Percentiles rank a stretch among this genome's conserved stretches.
These are phyloP conservation scores for Myotis davidii DNA, from an alignment of 2,113 vertebrate species.

Conservation along the genomic window DNA sequence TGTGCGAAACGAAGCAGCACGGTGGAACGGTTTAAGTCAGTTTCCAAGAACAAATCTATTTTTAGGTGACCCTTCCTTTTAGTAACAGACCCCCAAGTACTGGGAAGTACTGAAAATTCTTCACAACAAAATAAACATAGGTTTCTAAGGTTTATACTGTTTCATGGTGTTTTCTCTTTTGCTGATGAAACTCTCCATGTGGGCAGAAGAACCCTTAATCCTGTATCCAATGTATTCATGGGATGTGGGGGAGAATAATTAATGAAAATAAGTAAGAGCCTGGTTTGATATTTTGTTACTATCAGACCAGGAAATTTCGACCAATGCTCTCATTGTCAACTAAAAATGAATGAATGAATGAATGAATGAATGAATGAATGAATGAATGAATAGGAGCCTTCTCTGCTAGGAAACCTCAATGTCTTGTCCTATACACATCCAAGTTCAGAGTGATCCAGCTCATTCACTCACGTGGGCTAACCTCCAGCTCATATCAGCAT, in stretches of 20 bases:
- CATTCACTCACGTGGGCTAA: not conserved
- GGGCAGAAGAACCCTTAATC: not conserved
- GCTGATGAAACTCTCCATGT: not conserved
- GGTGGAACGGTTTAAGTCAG: not conserved
- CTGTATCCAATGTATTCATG: not conserved
- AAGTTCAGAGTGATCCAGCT: not conserved
- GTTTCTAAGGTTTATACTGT: not conserved
- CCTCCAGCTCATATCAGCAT: not conserved
- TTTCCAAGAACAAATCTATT: constrained; percentile 53
- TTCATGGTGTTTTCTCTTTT: not conserved
- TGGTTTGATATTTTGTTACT: not conserved
- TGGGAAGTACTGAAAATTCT: constrained; percentile 24
- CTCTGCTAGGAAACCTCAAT: not conserved
- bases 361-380: not conserved
- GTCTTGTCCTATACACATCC: not conserved
- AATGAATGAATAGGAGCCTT: not conserved
- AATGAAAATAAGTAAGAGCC: not conserved
- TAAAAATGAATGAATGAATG: not conserved
- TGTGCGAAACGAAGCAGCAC: not conserved
- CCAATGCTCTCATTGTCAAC: not conserved
- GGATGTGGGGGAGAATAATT: not conserved
- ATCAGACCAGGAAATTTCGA: not conserved
- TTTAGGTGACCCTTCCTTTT: constrained; percentile 53
- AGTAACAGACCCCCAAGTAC: not conserved
- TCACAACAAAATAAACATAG: not conserved